These are phyloP conservation scores for Cephus cinctus DNA, from an alignment of 1,140 invertebrate genomes.

Conservation along the genomic window DNA sequence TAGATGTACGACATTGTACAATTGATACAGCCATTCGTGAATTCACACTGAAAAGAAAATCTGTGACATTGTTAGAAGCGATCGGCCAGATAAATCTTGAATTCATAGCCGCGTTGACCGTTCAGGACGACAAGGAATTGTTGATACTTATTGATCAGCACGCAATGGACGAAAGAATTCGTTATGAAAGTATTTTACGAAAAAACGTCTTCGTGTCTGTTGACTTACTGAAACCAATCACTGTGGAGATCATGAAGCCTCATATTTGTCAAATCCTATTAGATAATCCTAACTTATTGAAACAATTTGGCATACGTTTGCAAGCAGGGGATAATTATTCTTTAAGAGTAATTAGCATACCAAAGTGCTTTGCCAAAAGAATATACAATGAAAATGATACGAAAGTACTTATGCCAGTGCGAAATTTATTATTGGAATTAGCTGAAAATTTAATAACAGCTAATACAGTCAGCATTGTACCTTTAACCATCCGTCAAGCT, in stretches of 20 bases:
- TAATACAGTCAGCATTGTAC: conserved; percentile 30
- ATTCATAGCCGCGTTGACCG: conserved; percentile 42
- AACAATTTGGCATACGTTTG: conserved; percentile 39
- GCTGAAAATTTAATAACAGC: conserved; percentile 24
- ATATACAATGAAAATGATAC: conserved; percentile 24
- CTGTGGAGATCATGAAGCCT: conserved; percentile 28
- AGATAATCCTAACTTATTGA: conserved; percentile 24
- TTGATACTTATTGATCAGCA: conserved; percentile 52
- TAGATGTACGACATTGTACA: conserved; percentile 1
- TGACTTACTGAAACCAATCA: conserved; percentile 33
- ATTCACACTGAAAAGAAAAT: conserved; percentile 31
- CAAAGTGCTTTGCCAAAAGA: conserved; percentile 42
- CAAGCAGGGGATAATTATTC: conserved; percentile 22
- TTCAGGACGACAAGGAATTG: conserved; percentile 32
- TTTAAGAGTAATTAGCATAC: conserved; percentile 34
- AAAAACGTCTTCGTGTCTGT: conserved; percentile 31
- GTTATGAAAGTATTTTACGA: conserved; percentile 46
- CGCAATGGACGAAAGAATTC: conserved; percentile 51
- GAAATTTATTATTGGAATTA: conserved; percentile 40
- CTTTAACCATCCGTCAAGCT: conserved; percentile 43
- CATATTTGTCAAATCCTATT: conserved; percentile 25
- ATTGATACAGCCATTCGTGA: background rate
- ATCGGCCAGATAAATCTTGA: conserved; percentile 48
- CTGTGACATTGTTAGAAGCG: conserved; percentile 32
- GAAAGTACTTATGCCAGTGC: conserved; percentile 28